Conservation (phyloP, 1,140 invertebrate genomes). For the Neodiprion pinetum region DNA sequence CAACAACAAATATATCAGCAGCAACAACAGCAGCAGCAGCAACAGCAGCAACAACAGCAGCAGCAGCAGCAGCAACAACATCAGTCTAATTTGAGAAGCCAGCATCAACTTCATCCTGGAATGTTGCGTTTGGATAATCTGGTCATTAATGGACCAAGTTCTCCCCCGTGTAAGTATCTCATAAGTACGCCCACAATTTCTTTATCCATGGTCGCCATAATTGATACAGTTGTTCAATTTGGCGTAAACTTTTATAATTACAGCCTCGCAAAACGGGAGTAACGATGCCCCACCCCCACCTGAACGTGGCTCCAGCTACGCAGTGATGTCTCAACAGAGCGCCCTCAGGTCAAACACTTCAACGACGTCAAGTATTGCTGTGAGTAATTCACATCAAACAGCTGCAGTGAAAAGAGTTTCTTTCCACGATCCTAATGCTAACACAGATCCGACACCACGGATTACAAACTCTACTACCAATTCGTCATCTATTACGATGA, state of each 20-base stretch:
- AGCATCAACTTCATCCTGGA: constrained; percentile 48
- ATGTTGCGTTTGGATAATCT: constrained; percentile 65
- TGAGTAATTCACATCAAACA: constrained; percentile 41
- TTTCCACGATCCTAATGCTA: constrained; percentile 74
- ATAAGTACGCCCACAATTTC: too few relatives aligned
- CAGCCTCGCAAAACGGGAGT: constrained; percentile 50
- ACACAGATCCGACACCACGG: constrained; percentile 57
- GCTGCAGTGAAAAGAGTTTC: constrained; percentile 71
- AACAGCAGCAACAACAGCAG: constrained; percentile 44
- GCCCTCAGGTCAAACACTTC: constrained; percentile 58
- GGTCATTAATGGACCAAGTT: constrained; percentile 60
- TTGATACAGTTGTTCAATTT: constrained; percentile 10
- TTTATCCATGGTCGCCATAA: neutral
- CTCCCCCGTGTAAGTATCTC: constrained; percentile 44
- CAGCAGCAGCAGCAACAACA: constrained; percentile 30
- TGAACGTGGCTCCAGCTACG: constrained; percentile 81
- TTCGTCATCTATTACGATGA: constrained; percentile 59
- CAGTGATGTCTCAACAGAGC: constrained; percentile 75
- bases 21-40: constrained; percentile 47
- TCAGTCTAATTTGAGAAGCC: constrained; percentile 38
- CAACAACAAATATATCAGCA: constrained; percentile 45
- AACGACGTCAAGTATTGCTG: constrained; percentile 52
- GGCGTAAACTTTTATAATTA: constrained; percentile 23
- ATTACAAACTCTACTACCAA: constrained; percentile 40
- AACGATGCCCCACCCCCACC: constrained; percentile 73